A percentile compares a stretch with the other conserved stretches of the same genome.
Conservation (phyloP, 1,140 invertebrate species). For the Ctenoplectra terminalis region DNA sequence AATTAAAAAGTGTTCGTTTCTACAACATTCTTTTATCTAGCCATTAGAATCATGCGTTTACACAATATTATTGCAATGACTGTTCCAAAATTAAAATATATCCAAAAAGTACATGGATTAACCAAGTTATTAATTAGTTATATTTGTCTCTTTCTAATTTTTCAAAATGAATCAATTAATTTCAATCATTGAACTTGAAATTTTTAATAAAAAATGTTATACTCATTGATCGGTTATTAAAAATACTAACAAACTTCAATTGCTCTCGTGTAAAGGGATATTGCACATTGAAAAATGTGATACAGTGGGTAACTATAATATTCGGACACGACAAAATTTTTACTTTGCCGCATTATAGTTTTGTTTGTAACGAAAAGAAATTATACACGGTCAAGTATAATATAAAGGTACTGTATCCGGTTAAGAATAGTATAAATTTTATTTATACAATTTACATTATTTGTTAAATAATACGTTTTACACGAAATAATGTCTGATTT, state of each 20-base stretch:
- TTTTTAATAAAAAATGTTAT: neutral
- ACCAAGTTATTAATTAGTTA: neutral
- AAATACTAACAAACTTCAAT: neutral
- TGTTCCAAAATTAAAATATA: neutral
- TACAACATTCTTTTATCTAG: neutral
- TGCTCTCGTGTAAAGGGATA: neutral
- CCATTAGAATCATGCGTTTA: neutral
- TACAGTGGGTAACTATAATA: neutral
- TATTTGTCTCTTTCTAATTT: neutral
- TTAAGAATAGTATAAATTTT: too few species aligned
- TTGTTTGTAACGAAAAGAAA: too few species aligned
- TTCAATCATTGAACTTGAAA: neutral
- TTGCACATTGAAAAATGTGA: neutral
- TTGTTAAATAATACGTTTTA: too few species aligned
- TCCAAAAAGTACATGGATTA: neutral
- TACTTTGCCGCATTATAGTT: too few species aligned
- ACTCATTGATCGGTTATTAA: neutral
- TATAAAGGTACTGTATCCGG: too few species aligned
- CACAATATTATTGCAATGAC: neutral
- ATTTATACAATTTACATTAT: too few species aligned
- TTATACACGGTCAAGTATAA: too few species aligned
- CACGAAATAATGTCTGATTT: neutral
- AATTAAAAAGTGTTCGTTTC: constrained; percentile 26
- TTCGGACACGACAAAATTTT: too few species aligned
- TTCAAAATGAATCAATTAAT: neutral